Evolutionary conservation across 2,797 vertebrate genomes (phyloP).

Genomic region (Allobates femoralis): DNA sequence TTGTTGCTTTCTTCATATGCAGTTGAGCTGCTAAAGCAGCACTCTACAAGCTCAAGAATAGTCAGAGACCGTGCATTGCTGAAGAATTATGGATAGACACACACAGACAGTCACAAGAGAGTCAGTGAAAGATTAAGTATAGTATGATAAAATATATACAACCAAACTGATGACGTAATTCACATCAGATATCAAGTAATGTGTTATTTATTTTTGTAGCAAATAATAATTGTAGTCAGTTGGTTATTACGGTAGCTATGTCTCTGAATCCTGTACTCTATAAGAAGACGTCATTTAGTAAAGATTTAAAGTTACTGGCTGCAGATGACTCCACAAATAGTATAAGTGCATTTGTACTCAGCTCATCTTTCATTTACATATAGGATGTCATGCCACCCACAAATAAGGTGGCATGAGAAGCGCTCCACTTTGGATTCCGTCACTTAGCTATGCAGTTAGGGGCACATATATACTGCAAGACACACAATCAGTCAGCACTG

Average conservation of each 20-base stretch:
- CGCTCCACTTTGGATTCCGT: neutral
- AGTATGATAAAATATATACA: neutral
- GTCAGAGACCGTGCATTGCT: slow-evolving; percentile 17
- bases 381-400: slow-evolving; percentile 2
- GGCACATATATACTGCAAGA: neutral
- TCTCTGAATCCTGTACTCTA: neutral
- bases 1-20: slow-evolving; percentile 58
- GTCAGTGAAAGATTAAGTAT: neutral
- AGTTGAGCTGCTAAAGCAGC: slow-evolving; percentile 26
- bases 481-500: too few relatives aligned
- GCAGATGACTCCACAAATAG: neutral
- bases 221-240: neutral
- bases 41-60: slow-evolving; percentile 28
- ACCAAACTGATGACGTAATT: too few relatives aligned
- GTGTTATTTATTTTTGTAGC: neutral
- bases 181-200: neutral
- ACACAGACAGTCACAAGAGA: neutral
- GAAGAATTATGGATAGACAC: slow-evolving; percentile 22
- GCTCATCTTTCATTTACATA: slow-evolving; percentile 10
- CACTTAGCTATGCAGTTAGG: neutral
- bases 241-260: neutral
- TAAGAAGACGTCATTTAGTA: neutral
- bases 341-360: neutral
- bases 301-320: neutral
- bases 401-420: neutral